These are phyloP conservation scores for Corapipo altera DNA, from an alignment of 2,113 vertebrate species.

Conservation along the genomic window DNA sequence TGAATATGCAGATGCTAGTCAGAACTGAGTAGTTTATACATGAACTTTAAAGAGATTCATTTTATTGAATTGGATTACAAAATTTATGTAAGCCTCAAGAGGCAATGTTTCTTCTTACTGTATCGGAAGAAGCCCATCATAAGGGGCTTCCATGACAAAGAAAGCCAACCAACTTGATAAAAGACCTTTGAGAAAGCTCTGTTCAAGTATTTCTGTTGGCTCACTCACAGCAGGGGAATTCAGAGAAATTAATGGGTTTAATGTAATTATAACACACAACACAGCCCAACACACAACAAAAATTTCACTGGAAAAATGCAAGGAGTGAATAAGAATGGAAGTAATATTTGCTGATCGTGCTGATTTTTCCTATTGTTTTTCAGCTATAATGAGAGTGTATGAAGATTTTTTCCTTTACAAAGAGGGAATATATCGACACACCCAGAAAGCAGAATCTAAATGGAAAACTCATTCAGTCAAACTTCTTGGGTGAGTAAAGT, in stretches of 20 bases:
- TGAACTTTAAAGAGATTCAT: neutral
- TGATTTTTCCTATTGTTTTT: constrained; percentile 6
- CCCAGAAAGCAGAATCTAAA: constrained; percentile 35
- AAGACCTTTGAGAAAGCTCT: neutral
- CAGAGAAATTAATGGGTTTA: neutral
- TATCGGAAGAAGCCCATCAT: neutral
- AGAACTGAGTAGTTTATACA: neutral
- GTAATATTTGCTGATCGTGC: neutral
- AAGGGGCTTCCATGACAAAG: neutral
- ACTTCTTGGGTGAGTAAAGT: constrained; percentile 73
- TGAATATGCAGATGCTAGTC: neutral
- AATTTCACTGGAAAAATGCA: neutral
- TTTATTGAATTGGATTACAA: neutral
- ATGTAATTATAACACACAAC: neutral
- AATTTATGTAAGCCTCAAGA: neutral
- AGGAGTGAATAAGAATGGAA: neutral
- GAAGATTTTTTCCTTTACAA: constrained; percentile 81
- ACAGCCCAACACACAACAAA: neutral
- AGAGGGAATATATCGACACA: constrained; percentile 73
- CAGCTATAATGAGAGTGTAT: constrained; percentile 79
- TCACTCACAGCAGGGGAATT: neutral
- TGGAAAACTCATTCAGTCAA: constrained; percentile 77
- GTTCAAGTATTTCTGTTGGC: neutral
- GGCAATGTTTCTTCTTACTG: neutral
- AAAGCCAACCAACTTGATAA: neutral